Percentiles rank a stretch among this genome's conserved stretches.
phyloP scores from a whole-genome alignment of 2,113 vertebrate genomes.

The Piprites chloris region DNA sequence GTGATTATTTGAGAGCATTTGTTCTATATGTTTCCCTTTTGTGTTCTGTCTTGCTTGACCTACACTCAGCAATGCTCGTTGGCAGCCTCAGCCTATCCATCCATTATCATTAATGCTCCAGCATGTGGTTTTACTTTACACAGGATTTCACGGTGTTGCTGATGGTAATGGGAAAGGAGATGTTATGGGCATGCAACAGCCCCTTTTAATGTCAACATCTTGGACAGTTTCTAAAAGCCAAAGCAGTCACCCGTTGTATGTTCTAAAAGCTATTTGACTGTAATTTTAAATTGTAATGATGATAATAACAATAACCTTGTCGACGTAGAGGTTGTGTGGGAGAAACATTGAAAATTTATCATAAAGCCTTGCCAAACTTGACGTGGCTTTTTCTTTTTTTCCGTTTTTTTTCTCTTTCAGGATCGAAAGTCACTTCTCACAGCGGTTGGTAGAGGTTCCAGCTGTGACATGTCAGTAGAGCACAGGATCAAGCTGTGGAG shows the following conservation, averaged over 20 bases:
- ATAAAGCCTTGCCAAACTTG: neutral
- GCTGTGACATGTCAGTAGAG: neutral
- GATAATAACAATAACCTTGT: neutral
- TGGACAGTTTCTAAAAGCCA: neutral
- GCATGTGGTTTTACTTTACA: slow-evolving; percentile 10
- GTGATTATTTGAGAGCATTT: neutral
- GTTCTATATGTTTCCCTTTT: neutral
- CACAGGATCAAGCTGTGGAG: neutral
- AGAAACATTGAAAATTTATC: slow-evolving; percentile 2
- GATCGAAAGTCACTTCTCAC: neutral
- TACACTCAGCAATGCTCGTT: neutral
- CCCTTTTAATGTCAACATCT: neutral
- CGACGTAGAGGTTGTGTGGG: slow-evolving; percentile 1
- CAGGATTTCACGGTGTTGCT: neutral
- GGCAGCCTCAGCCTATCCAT: neutral
- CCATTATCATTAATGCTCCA: neutral
- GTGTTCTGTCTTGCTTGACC: slow-evolving; percentile 7
- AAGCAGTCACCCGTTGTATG: neutral
- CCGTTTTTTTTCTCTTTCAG: neutral
- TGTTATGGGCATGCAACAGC: neutral
- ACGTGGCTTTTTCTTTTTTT: neutral
- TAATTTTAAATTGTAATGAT: neutral
- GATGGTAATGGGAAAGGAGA: neutral
- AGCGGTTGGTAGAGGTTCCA: neutral
- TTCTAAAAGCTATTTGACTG: slow-evolving; percentile 21